Base-by-base conservation (phyloP, 2,888 invertebrate genomes). In the Cynaeus angustus region DNA sequence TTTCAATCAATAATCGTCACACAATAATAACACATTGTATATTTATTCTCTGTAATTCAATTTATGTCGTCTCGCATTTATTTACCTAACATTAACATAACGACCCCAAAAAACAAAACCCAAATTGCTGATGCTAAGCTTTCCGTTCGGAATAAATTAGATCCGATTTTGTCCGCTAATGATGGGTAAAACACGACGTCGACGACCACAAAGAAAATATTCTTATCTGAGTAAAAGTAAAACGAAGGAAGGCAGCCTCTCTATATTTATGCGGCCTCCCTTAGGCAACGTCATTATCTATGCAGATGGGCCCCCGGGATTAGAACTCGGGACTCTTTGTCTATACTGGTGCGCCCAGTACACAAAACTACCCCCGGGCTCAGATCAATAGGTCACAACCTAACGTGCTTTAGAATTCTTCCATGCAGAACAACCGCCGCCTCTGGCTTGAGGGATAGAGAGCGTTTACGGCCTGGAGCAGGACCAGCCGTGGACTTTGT, bases 251-350 rank as follows among this genome's bases (percentile, higher is more conserved):
- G 9, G 41, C 41, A 59, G 64, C 69, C 70, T 74, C 73, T 75
- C 70, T 72, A 71, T 74, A 77, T 78, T 76, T 77, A 74, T 75
- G 73, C 74, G 72, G 70, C 66, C 71, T 69, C 72, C 79, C 75
- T 58, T 65, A 56, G 79, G 80, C 77, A 72, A 79, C 81, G 76
- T 83, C 80, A 83, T 83, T 83, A 83, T 83, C 83, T 83, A 83
- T 83, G 83, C 82, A 83, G 83, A 83, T 82, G 81, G 81, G 80
- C 83, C 83, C 81, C 75, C 80, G 82, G 82, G 83, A 82, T 74
- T 79, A 74, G 74, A 80, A 78, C 79, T 80, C 78, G 77, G 77
- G 77, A 79, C 78, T 81, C 81, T 81, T 81, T 81, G 80, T 81
- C 79, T 81, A 77, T 77, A 74, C 69, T 77, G 75, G 75, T 77